Evolutionary conservation across 1,140 invertebrate species (phyloP).

Genomic region (Caenorhabditis remanei): DNA sequence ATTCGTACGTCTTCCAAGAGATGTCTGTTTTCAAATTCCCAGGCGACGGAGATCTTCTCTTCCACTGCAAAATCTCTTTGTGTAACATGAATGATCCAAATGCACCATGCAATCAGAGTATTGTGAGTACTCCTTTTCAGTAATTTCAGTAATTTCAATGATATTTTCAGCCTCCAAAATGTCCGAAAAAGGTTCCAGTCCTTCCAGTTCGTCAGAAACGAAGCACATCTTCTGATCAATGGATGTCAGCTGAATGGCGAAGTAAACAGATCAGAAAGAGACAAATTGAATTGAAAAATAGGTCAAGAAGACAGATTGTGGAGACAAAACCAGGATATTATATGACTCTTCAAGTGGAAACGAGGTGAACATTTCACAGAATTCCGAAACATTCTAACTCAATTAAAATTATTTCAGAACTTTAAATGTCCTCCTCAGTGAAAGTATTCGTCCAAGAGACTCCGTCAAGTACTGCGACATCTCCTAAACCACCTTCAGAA

Average conservation of each 20-base stretch:
- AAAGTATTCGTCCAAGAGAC: slow-evolving; percentile 71
- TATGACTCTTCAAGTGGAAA: slow-evolving; percentile 64
- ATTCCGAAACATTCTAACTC: neutral
- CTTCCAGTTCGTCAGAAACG: slow-evolving; percentile 47
- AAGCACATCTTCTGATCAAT: neutral
- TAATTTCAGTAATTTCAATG: neutral
- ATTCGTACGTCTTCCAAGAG: slow-evolving; percentile 73
- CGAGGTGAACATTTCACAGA: slow-evolving; percentile 7
- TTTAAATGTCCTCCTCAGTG: slow-evolving; percentile 75
- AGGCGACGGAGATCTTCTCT: slow-evolving; percentile 74
- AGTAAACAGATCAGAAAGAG: slow-evolving; percentile 35
- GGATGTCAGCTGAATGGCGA: slow-evolving; percentile 26
- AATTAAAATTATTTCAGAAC: slow-evolving; percentile 59
- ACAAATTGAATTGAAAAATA: slow-evolving; percentile 43
- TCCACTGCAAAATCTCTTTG: slow-evolving; percentile 73
- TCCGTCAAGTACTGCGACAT: slow-evolving; percentile 75
- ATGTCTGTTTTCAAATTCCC: slow-evolving; percentile 78
- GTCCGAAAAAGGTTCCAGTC: slow-evolving; percentile 54
- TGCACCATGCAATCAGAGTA: slow-evolving; percentile 69
- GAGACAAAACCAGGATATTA: slow-evolving; percentile 63
- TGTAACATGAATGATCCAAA: slow-evolving; percentile 71
- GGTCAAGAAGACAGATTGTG: slow-evolving; percentile 66
- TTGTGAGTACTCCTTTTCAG: slow-evolving; percentile 68
- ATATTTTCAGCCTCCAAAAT: slow-evolving; percentile 74
- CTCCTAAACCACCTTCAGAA: slow-evolving; percentile 6